Conservation (phyloP, 1,140 invertebrate genomes). For the Metaphire vulgaris region DNA sequence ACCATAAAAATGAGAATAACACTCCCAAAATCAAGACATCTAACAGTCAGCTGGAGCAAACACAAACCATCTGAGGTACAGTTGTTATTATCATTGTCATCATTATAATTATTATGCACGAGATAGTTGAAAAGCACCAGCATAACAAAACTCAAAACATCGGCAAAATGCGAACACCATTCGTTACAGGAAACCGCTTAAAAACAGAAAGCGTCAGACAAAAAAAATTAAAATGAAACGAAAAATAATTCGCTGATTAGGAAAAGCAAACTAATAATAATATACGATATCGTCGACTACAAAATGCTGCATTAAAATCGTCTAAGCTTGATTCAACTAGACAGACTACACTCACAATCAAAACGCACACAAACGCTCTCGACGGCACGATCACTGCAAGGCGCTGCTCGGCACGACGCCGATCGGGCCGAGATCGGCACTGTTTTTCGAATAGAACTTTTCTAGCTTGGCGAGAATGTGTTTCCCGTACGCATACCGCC, state of each 20-base stretch:
- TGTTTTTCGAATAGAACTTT: constrained; percentile 65
- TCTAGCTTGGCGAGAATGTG: constrained; percentile 98
- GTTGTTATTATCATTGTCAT: too few relatives aligned
- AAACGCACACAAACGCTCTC: background rate
- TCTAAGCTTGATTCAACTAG: background rate
- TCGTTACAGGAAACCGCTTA: too few relatives aligned
- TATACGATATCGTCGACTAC: background rate
- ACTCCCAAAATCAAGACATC: background rate
- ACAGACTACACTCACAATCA: background rate
- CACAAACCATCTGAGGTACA: background rate
- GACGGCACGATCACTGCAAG: background rate
- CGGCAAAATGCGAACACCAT: too few relatives aligned
- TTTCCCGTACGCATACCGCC: constrained; percentile 99
- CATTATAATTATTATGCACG: too few relatives aligned
- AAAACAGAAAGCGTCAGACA: too few relatives aligned
- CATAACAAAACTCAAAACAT: too few relatives aligned
- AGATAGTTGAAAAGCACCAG: background rate
- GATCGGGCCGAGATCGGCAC: constrained; percentile 14
- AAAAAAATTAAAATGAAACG: too few relatives aligned
- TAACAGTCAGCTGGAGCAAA: background rate
- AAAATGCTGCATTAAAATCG: background rate
- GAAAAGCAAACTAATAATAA: too few relatives aligned
- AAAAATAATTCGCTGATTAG: too few relatives aligned
- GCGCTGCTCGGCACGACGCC: constrained; percentile 3
- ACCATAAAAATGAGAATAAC: background rate